These are phyloP conservation scores for Periophthalmus modestus DNA, from an alignment of 2,113 vertebrate species.

Conservation along the genomic window DNA sequence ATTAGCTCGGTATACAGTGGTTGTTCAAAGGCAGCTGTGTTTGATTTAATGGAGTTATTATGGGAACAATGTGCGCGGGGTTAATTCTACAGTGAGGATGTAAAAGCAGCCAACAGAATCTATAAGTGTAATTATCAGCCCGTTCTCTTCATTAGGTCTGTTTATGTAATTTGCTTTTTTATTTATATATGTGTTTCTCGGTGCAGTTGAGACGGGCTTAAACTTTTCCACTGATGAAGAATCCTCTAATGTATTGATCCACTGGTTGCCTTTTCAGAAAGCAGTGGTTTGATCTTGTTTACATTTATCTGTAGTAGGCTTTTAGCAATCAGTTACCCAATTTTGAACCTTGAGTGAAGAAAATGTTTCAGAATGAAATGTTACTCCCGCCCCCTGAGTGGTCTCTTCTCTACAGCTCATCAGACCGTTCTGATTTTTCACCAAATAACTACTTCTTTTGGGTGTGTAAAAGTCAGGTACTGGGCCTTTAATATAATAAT, in stretches of 20 bases:
- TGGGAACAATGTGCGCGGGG: not conserved
- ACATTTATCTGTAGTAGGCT: not conserved
- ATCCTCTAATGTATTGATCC: constrained; percentile 2
- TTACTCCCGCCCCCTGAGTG: too few relatives aligned
- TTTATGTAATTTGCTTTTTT: not conserved
- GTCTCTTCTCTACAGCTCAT: too few relatives aligned
- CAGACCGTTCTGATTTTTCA: too few relatives aligned
- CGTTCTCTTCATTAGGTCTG: not conserved
- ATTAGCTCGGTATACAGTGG: not conserved
- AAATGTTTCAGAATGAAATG: too few relatives aligned
- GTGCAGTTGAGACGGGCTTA: not conserved
- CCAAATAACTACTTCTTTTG: too few relatives aligned
- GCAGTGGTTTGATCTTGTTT: not conserved
- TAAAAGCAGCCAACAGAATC: not conserved
- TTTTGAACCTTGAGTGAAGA: not conserved
- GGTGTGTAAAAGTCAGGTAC: too few relatives aligned
- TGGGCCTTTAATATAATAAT: too few relatives aligned
- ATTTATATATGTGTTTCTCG: not conserved
- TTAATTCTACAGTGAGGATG: not conserved
- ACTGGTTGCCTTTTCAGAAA: not conserved
- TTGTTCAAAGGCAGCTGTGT: constrained; percentile 1
- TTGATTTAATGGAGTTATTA: not conserved
- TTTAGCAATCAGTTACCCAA: not conserved
- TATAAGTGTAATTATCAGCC: constrained; percentile 1
- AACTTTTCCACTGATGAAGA: not conserved